Base-by-base conservation (phyloP, 2,888 invertebrate species). In the Orgyia antiqua region DNA sequence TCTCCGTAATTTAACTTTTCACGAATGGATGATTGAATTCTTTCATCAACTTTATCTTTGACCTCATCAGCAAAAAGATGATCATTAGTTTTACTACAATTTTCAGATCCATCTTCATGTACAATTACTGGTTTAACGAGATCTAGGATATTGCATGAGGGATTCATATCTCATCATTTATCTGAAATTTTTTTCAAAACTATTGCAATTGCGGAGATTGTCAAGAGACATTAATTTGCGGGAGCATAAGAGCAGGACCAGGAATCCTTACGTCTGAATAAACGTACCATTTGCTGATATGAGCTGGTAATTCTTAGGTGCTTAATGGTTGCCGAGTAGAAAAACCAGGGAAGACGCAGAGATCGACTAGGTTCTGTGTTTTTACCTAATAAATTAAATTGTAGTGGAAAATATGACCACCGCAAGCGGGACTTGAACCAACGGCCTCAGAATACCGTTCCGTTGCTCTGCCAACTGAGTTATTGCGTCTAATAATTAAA, bases 171-270 rank as follows among this genome's bases (percentile, higher is more conserved):
- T 68, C 31, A 84, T 78, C 46, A 80, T 66, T 36, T 79, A 80
- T 64, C 87, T 76, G 44, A 87, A 87, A 77, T 87, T 74, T 64
- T 83, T 87, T 57, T 87, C 87, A 43, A 87, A 86, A 73, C 87
- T 86, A 73, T 79, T 82, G 68, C 87, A 87, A 56, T 84, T 86
- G 37, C 78, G 82, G 44, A 87, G 72, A 39, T 83, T 78, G 27
- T 86, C 80, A 24, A 84, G 80, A 8, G 82, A 80, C 55, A 82
- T 73, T n/a, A n/a, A n/a, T n/a, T 48, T 82, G 63, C 23, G 83
- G 90, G 31, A 91, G 90, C 27, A 91, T 80, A 15, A 79, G 76
- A 4, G 78, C 70, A 2, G 76, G 76, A 12, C 69, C 71, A 3
- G 67, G 61, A 4, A n/a, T n/a, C n/a, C n/a, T n/a, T n/a, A n/a